Conservation (phyloP, 1,140 invertebrate species). For the Drosophila takahashii region DNA sequence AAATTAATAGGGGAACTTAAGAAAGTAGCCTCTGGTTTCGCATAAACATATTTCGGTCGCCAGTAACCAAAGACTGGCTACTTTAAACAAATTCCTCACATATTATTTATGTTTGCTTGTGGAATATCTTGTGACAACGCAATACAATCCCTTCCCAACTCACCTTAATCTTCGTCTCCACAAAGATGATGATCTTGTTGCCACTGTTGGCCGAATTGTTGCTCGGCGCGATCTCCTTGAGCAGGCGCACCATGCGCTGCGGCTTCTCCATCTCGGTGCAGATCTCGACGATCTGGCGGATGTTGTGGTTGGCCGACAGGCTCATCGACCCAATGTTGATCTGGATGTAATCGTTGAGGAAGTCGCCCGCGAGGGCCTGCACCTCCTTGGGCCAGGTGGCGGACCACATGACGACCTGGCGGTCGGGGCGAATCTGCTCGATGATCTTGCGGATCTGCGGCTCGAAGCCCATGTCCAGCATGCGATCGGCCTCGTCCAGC, state of each 20-base stretch:
- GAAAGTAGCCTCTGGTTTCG: not conserved
- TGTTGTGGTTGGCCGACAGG: constrained; percentile 98
- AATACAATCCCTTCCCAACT: not conserved
- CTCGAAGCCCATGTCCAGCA: constrained; percentile 99
- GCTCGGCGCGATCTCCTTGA: constrained; percentile 92
- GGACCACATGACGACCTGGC: constrained; percentile 99
- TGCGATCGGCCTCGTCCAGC: constrained; percentile 96
- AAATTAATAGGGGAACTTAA: not conserved
- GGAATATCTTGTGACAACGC: not conserved
- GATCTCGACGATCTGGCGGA: constrained; percentile 97
- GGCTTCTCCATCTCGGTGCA: constrained; percentile 96
- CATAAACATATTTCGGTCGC: not conserved
- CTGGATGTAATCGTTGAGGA: constrained; percentile 94
- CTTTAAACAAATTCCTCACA: not conserved
- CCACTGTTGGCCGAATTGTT: constrained; percentile 88
- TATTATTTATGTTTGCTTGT: not conserved
- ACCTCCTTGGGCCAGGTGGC: constrained; percentile 99
- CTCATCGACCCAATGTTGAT: constrained; percentile 98
- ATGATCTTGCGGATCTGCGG: constrained; percentile 99
- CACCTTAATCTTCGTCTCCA: constrained; percentile 97
- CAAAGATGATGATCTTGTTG: constrained; percentile 98
- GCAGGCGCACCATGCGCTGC: constrained; percentile 90
- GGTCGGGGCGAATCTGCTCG: constrained; percentile 96
- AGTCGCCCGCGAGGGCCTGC: constrained; percentile 96
- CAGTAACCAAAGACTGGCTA: not conserved